Percentiles rank a stretch among this genome's conserved stretches.
phyloP scores from a whole-genome alignment of 2,888 invertebrate species.

The Chrysomela aeneicollis region DNA sequence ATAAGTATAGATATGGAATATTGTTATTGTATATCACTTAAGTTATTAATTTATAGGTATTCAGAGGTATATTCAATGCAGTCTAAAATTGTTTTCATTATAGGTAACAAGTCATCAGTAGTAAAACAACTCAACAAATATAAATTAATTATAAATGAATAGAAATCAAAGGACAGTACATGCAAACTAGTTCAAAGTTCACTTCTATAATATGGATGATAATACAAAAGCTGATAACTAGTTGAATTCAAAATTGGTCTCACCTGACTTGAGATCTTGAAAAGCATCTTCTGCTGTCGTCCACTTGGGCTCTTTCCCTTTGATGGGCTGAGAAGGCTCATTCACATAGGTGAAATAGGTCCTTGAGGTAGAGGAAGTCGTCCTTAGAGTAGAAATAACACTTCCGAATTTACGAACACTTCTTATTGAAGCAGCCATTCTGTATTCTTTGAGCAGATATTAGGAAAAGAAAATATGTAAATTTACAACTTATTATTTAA shows the following conservation, averaged over 20 bases:
- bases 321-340: slow-evolving; percentile 82
- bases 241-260: slow-evolving; percentile 43
- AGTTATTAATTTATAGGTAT: too few relatives aligned
- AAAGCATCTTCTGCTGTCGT: slow-evolving; percentile 81
- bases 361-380: slow-evolving; percentile 58
- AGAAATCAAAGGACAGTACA: neutral
- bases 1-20: too few relatives aligned
- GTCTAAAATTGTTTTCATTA: too few relatives aligned
- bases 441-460: neutral
- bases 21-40: too few relatives aligned
- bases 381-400: slow-evolving; percentile 49
- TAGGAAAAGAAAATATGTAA: neutral
- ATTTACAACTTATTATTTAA: too few relatives aligned
- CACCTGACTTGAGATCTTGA: slow-evolving; percentile 82
- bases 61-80: too few relatives aligned
- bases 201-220: neutral
- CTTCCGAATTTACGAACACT: slow-evolving; percentile 43
- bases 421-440: slow-evolving; percentile 54
- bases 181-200: neutral
- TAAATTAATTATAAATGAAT: neutral
- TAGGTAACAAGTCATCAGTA: too few relatives aligned
- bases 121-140: neutral
- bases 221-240: neutral
- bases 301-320: slow-evolving; percentile 76
- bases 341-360: slow-evolving; percentile 80